These are phyloP conservation scores for Linnaemya vulpina DNA, from an alignment of 2,888 invertebrate genomes.

Conservation along the genomic window DNA sequence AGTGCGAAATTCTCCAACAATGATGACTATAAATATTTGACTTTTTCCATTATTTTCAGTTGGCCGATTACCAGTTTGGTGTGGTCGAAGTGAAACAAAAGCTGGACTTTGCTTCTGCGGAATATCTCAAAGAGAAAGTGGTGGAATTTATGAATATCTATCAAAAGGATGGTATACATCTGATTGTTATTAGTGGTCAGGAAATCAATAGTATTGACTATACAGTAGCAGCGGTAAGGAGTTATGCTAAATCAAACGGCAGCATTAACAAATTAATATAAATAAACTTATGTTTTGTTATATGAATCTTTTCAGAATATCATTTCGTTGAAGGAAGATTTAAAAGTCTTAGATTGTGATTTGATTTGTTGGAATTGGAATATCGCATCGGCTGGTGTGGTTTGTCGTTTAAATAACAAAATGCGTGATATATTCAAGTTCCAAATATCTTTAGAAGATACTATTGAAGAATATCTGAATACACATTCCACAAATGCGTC, in stretches of 20 bases:
- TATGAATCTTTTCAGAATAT: slow-evolving; percentile 83
- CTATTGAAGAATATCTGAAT: slow-evolving; percentile 82
- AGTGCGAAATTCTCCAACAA: too few species aligned
- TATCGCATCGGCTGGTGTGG: slow-evolving; percentile 79
- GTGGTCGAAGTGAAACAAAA: slow-evolving; percentile 89
- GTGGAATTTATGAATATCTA: slow-evolving; percentile 89
- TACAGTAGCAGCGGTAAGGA: slow-evolving; percentile 85
- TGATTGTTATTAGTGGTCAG: slow-evolving; percentile 90
- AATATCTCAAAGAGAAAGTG: slow-evolving; percentile 87
- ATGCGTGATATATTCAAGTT: slow-evolving; percentile 78
- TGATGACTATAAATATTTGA: neutral
- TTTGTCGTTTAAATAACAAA: slow-evolving; percentile 78
- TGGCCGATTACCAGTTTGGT: slow-evolving; percentile 83
- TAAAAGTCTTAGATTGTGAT: slow-evolving; percentile 83
- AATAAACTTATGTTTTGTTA: neutral
- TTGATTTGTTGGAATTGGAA: slow-evolving; percentile 84
- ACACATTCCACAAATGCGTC: slow-evolving; percentile 75
- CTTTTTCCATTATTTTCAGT: slow-evolving; percentile 72
- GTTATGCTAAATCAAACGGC: neutral
- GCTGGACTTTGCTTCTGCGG: slow-evolving; percentile 91
- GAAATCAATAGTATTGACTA: slow-evolving; percentile 86
- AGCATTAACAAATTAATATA: neutral
- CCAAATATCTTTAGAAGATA: slow-evolving; percentile 76
- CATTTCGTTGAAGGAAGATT: slow-evolving; percentile 84
- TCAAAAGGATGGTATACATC: slow-evolving; percentile 84